phyloP scores from a whole-genome alignment of 2,797 vertebrate genomes.

The Coracias cyanogaster region DNA sequence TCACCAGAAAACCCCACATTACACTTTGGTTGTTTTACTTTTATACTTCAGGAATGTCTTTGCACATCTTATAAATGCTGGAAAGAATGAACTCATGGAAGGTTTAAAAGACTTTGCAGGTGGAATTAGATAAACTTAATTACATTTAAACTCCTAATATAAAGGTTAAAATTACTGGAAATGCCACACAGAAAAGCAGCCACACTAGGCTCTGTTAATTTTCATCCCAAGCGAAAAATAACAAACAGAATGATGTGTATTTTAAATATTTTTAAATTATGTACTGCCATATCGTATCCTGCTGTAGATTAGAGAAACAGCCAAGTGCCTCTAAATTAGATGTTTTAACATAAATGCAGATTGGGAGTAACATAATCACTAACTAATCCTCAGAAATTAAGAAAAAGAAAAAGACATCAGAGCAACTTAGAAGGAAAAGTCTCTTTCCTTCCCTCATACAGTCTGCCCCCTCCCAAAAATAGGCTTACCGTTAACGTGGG shows the following conservation, averaged over 20 bases:
- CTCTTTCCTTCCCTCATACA: background rate
- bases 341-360: background rate
- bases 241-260: background rate
- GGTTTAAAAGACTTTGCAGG: background rate
- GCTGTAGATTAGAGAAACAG: background rate
- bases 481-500: background rate
- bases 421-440: background rate
- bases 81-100: background rate
- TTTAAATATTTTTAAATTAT: slow-evolving; percentile 2
- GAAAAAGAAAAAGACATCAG: background rate
- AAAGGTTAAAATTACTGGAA: background rate
- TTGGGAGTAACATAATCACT: background rate
- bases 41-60: background rate
- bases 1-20: background rate
- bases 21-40: background rate
- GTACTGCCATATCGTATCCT: background rate
- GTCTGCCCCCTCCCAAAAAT: background rate
- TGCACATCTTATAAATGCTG: background rate
- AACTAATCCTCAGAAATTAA: background rate
- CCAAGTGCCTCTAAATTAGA: background rate
- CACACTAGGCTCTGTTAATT: background rate
- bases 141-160: background rate
- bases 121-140: background rate
- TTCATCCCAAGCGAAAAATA: background rate
- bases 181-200: background rate